Evolutionary conservation across 2,888 invertebrate species (phyloP), one percentile per base, ranked within the genome.

Genomic region (Colostygia pectinataria): DNA sequence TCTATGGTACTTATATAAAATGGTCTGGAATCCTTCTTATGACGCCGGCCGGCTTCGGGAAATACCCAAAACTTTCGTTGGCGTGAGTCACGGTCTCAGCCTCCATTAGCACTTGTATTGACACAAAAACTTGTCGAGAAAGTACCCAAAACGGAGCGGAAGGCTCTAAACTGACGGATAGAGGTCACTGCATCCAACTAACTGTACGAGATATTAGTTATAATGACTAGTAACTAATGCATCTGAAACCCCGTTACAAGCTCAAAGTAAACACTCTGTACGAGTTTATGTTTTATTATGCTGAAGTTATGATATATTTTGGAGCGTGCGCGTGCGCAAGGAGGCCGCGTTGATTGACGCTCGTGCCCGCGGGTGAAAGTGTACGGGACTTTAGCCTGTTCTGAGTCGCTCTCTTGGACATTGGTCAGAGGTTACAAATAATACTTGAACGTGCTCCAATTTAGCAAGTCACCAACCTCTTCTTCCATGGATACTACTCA

Each of bases 311-410:
- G 52, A 42, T 46, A 33, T 29, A 29, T 42, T 42, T 52, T 42
- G 42, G 31, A 13, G 24, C 10, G 46, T 49, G 50, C 53, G 54
- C 39, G 51, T 33, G 55, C 51, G 46, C 56, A 53, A 44, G 39
- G 48, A 48, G 57, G 54, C 46, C 52, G 50, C 49, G 57, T 53
- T 67, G 64, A 69, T 63, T 64, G 70, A 67, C 65, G 55, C 46
- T 37, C 59, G 59, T 52, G 37, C 37, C 45, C 51, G 56, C 64
- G 51, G 68, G 74, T 71, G 77, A 75, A 76, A 76, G 77, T 74
- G 61, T 68, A 74, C 76, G 76, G 73, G 68, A 71, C 74, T 73
- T 71, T 70, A 61, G 59, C 52, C 24, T 24, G 41, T 42, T 51
- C 48, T 61, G 42, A 58, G 54, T 46, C 45, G 55, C 61, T 48